Evolutionary conservation across 2,113 vertebrate genomes (phyloP), one percentile per base, ranked within the genome.

Genomic region (Etheostoma cragini): DNA sequence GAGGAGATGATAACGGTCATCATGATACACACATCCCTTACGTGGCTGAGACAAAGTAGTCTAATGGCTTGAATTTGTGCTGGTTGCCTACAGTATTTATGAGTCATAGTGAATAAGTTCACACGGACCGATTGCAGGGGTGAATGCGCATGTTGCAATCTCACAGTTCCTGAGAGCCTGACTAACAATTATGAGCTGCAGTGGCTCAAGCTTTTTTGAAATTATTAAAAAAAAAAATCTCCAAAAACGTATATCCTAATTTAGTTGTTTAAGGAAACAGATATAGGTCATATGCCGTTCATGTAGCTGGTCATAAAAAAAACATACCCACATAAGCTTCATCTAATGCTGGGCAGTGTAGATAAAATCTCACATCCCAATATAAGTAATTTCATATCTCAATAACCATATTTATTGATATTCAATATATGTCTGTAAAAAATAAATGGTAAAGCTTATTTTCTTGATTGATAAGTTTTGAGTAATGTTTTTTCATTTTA

Each of bases 31-130:
- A 62, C 60, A 47, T 76, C 61, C 60, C 74, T 85, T 62, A 62
- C 45, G 30, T 68, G 46, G 52, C 54, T 68, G 22, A 71, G 56
- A 85, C 30, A 75, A 80, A 80, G 56, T 68, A 70, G 60, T 68
- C 67, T 80, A 80, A 78, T 74, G 35, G 66, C 77, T 80, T 78
- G 56, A 24, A 35, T 85, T 79, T 81, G 72, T 80, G 68, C 69
- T 68, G 68, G 68, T 57, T 87, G 68, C 86, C 80, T 76, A 53
- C 71, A 82, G 81, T 85, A 81, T 79, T 78, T 45, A 76, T 88
- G 85, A 88, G 74, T 88, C 89, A 90, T 13, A 46, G 67, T 81
- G 56, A 84, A 46, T 87, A 73, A 62, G 54, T 73, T 57, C 58
- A 61, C 58, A 65, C 60, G 62, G 69, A 21, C 70, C 17, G 45